Conservation (phyloP, 1,140 invertebrate genomes). For the Eciton burchellii region DNA sequence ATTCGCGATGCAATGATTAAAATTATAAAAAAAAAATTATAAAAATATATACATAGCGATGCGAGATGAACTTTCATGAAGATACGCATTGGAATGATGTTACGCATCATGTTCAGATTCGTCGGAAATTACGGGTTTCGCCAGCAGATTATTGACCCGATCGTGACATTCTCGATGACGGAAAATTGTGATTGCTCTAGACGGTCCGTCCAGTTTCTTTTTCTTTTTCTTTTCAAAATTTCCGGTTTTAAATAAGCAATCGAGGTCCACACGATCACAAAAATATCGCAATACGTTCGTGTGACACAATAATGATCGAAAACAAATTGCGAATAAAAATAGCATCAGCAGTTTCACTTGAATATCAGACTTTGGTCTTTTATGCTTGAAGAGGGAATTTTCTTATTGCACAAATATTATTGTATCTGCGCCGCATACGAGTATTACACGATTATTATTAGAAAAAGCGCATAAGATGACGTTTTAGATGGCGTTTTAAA, state of each 20-base stretch:
- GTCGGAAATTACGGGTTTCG: constrained; percentile 23
- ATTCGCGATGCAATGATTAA: not conserved
- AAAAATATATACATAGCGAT: not conserved
- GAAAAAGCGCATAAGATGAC: too few species aligned
- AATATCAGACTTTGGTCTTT: not conserved
- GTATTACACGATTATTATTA: too few species aligned
- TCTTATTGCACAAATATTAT: not conserved
- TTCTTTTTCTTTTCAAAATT: not conserved
- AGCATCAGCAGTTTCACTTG: not conserved
- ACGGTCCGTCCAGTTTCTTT: not conserved
- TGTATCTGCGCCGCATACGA: not conserved
- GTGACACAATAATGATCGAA: not conserved
- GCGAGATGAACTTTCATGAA: constrained; percentile 12
- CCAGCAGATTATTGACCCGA: constrained; percentile 1
- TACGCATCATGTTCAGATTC: constrained; percentile 15
- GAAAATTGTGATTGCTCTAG: constrained; percentile 11
- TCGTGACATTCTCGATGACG: constrained; percentile 10
- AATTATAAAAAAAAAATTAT: not conserved
- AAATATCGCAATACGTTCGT: not conserved
- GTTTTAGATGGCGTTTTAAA: too few species aligned
- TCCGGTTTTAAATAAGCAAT: not conserved
- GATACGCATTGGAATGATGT: not conserved
- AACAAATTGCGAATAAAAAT: constrained; percentile 12
- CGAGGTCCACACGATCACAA: not conserved
- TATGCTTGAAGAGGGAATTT: not conserved